Percentiles rank a stretch among this genome's conserved stretches.
Evolutionary conservation across 2,888 invertebrate genomes (phyloP).

Genomic region (Agonopterix subpropinquella): DNA sequence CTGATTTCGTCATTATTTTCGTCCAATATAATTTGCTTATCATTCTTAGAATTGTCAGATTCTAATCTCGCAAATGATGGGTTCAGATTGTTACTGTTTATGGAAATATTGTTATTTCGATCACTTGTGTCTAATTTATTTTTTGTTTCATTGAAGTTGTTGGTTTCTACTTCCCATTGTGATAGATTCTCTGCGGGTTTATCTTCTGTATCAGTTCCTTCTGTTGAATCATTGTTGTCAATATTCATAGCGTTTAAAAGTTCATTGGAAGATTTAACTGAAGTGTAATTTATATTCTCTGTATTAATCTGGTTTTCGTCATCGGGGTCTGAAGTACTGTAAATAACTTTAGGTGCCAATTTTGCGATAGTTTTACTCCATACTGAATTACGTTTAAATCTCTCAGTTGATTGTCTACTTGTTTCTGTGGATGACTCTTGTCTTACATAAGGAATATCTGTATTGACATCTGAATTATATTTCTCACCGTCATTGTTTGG

Average conservation of each 20-base stretch:
- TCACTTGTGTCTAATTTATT: constrained; percentile 1
- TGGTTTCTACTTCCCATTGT: background rate
- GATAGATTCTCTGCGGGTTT: background rate
- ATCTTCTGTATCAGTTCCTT: background rate
- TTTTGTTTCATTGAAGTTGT: background rate
- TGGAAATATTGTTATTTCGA: constrained; percentile 4
- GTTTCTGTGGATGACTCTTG: too few relatives aligned
- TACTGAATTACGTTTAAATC: too few relatives aligned
- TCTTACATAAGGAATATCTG: too few relatives aligned
- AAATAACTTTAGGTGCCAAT: background rate
- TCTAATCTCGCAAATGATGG: too few relatives aligned
- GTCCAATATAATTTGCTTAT: background rate
- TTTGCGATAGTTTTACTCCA: background rate
- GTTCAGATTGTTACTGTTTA: too few relatives aligned
- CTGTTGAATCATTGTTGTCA: constrained; percentile 6
- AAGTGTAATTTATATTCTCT: constrained; percentile 15
- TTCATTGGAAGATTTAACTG: constrained; percentile 34
- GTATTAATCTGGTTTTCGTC: constrained; percentile 1
- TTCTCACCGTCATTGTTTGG: too few relatives aligned
- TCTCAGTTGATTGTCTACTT: background rate
- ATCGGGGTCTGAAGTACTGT: constrained; percentile 7
- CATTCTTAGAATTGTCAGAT: too few relatives aligned
- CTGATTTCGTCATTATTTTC: constrained; percentile 4
- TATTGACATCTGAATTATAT: too few relatives aligned
- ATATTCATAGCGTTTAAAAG: constrained; percentile 31